phyloP scores from a whole-genome alignment of 1,140 invertebrate species.

The Charaxes varanes region DNA sequence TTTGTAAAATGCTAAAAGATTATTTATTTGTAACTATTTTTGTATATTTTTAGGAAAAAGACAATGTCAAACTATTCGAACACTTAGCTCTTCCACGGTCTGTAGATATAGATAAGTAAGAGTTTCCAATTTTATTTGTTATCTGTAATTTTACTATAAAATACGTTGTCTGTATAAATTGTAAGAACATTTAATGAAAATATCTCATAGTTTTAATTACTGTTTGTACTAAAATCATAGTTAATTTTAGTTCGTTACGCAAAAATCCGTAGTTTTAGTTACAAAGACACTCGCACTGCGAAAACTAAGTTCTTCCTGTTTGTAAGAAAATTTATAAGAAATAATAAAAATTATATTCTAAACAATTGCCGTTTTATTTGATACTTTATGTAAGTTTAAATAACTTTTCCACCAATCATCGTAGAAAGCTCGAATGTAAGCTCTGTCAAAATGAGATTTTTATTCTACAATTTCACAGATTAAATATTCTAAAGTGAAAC shows the following conservation, averaged over 20 bases:
- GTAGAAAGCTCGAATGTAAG: too few relatives aligned
- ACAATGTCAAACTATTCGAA: conserved; percentile 28
- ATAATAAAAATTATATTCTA: conserved; percentile 68
- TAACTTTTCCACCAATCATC: too few relatives aligned
- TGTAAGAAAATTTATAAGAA: conserved; percentile 69
- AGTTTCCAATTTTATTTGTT: conserved; percentile 38
- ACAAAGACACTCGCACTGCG: conserved; percentile 53
- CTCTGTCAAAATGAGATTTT: too few relatives aligned
- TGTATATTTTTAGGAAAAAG: conserved; percentile 55
- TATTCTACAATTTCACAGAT: too few relatives aligned
- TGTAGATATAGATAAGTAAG: conserved; percentile 55
- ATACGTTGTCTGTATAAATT: conserved; percentile 61
- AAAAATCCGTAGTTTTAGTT: conserved; percentile 45
- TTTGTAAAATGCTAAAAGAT: conserved; percentile 60
- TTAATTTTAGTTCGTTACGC: conserved; percentile 32
- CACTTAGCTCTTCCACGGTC: conserved; percentile 51
- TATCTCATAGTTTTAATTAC: conserved; percentile 65
- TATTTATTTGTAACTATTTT: conserved; percentile 70
- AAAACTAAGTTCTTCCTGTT: conserved; percentile 63
- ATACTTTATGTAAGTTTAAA: background rate
- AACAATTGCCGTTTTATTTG: conserved; percentile 26
- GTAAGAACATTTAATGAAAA: conserved; percentile 52
- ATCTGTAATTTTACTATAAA: conserved; percentile 18
- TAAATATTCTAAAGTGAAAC: too few relatives aligned
- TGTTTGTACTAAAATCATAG: conserved; percentile 50